These are phyloP conservation scores for Strigamia transsilvanica DNA, from an alignment of 2,888 invertebrate genomes.

Conservation along the genomic window DNA sequence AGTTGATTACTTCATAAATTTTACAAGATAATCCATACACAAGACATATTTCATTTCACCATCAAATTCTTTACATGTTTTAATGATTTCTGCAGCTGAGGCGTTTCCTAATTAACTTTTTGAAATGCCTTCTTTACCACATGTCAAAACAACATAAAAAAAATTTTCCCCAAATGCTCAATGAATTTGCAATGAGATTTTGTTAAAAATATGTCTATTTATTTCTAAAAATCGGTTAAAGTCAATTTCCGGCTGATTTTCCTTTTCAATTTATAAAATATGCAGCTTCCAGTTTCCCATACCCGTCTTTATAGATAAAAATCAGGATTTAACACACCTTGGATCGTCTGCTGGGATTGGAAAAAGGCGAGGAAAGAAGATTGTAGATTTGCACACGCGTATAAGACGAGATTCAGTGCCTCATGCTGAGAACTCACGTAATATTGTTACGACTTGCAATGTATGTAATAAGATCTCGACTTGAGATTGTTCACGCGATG, in stretches of 20 bases:
- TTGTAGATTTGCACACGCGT: background rate
- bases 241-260: no score
- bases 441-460: background rate
- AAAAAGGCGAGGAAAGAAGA: background rate
- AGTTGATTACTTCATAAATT: conserved; percentile 19
- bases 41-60: background rate
- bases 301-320: background rate
- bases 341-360: conserved; percentile 8
- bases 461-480: background rate
- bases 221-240: no score
- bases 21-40: background rate
- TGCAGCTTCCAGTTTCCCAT: background rate
- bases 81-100: conserved; percentile 19
- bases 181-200: conserved; percentile 17
- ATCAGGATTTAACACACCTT: conserved; percentile 11
- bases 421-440: background rate
- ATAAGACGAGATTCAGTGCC: background rate
- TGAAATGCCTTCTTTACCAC: background rate
- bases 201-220: background rate
- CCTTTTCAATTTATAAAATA: background rate
- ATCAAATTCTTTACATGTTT: background rate
- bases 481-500: background rate
- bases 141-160: background rate
- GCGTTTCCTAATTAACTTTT: conserved; percentile 27
- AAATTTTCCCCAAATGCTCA: background rate